A percentile compares a stretch with the other conserved stretches of the same genome.
These are phyloP conservation scores for Hypselothyrea guttata DNA, from an alignment of 2,888 invertebrate species.

Conservation along the genomic window DNA sequence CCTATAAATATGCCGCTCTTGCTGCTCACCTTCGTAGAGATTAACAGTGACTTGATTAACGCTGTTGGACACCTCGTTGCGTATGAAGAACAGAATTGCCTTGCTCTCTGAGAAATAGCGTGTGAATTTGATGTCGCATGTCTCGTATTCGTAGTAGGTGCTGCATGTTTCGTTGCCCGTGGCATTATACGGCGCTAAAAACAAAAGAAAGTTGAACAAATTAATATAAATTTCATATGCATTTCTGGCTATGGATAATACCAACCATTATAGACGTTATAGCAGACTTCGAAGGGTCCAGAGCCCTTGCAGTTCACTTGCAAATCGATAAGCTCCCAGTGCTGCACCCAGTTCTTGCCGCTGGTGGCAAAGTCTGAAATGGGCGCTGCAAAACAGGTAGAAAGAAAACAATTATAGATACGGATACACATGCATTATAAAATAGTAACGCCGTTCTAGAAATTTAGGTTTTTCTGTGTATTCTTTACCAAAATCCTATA, in stretches of 20 bases:
- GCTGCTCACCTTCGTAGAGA: slow-evolving; percentile 90
- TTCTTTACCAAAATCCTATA: too few species aligned
- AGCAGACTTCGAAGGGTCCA: slow-evolving; percentile 88
- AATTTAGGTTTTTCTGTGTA: too few species aligned
- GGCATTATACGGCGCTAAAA: slow-evolving; percentile 83
- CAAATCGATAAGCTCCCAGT: slow-evolving; percentile 89
- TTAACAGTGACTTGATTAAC: slow-evolving; percentile 89
- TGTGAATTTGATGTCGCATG: slow-evolving; percentile 84
- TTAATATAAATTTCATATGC: not conserved
- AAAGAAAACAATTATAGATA: too few species aligned
- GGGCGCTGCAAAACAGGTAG: slow-evolving; percentile 85
- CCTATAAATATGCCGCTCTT: too few species aligned
- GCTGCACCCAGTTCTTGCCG: slow-evolving; percentile 92
- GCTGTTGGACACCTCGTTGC: slow-evolving; percentile 88
- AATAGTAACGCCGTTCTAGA: too few species aligned
- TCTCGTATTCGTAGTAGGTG: slow-evolving; percentile 79
- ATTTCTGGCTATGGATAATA: not conserved
- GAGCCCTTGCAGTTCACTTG: slow-evolving; percentile 89
- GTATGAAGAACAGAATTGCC: slow-evolving; percentile 90
- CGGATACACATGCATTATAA: too few species aligned
- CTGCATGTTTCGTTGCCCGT: slow-evolving; percentile 91
- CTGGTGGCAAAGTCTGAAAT: slow-evolving; percentile 87
- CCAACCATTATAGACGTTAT: slow-evolving; percentile 85
- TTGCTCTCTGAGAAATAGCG: slow-evolving; percentile 89
- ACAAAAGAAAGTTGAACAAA: not conserved